Evolutionary conservation across 2,888 invertebrate genomes (phyloP).

Genomic region (Branchellion lobata): DNA sequence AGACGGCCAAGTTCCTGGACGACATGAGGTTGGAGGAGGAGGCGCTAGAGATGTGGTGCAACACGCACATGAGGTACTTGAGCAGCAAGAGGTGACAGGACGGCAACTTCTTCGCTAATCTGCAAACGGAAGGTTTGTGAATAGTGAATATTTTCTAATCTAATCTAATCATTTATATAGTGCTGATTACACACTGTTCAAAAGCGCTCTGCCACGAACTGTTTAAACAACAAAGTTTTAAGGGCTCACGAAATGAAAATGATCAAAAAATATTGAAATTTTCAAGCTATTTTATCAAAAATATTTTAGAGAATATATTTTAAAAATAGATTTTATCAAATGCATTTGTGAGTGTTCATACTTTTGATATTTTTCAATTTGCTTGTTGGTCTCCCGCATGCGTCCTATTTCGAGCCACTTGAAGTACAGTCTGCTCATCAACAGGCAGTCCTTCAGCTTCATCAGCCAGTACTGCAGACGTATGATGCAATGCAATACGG

Average conservation of each 20-base stretch:
- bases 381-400: background rate
- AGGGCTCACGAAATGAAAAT: no score
- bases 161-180: no score
- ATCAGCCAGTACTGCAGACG: slow-evolving; percentile 25
- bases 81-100: background rate
- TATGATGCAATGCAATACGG: no score
- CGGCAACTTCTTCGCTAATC: slow-evolving; percentile 21
- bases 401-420: slow-evolving; percentile 15
- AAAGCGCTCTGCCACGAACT: no score
- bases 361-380: slow-evolving; percentile 1
- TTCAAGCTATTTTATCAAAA: no score
- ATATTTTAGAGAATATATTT: no score
- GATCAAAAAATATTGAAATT: no score
- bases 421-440: slow-evolving; percentile 13
- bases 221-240: no score
- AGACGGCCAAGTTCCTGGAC: slow-evolving; percentile 22
- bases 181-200: no score
- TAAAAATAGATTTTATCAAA: no score
- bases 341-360: background rate
- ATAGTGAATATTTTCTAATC: no score
- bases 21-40: slow-evolving; percentile 20
- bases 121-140: no score
- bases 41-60: background rate
- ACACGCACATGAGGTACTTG: slow-evolving; percentile 8
- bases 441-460: slow-evolving; percentile 18